Base-by-base conservation (phyloP, 2,797 vertebrate species). In the Cyclopterus lumpus region DNA sequence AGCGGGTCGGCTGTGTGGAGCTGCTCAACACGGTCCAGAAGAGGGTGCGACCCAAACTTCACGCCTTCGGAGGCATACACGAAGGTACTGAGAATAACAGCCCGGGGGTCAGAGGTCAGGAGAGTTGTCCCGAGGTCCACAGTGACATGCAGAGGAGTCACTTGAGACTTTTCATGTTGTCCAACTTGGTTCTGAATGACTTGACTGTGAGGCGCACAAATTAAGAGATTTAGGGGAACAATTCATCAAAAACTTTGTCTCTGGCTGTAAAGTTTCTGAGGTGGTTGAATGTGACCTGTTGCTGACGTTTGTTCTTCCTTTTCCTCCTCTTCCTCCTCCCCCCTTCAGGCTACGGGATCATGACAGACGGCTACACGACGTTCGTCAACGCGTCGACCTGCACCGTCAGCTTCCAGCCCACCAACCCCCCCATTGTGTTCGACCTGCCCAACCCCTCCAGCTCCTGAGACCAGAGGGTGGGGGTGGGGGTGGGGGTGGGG, bases 371-470 rank as follows among this genome's bases (percentile, higher is more conserved):
- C 79, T 99, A 95, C 93, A 98, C 97, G 2, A 97, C 97, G 0
- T 99, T 99, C 93, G 95, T 99, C 94, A 99, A 99, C 61, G 96
- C 97, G 64, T 98, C 98, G 15, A 97, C 97, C 10, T 99, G 97
- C 92, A 99, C 98, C 32, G 97, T 99, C 95, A 99, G 97, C 95
- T 99, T 98, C 93, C 98, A 99, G 82, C 98, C 98, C 76, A 98
- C 97, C 93, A 99, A 99, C 93, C 97, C 97, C 70, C 97, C 98
- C 81, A 97, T 99, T 91, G 97, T 99, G 83, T 99, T 99, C 64
- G 98, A 99, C 95, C 96, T 99, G 84, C 97, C 98, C 44, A 99
- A 97, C 92, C 97, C 98, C 38, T 95, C 95, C 93, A 96, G 94
- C 89, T 97, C 97, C 91, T 99, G 97, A 99, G 95, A 93, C 89